Base-by-base conservation (phyloP, 2,113 vertebrate species). In the Pteropus alecto region DNA sequence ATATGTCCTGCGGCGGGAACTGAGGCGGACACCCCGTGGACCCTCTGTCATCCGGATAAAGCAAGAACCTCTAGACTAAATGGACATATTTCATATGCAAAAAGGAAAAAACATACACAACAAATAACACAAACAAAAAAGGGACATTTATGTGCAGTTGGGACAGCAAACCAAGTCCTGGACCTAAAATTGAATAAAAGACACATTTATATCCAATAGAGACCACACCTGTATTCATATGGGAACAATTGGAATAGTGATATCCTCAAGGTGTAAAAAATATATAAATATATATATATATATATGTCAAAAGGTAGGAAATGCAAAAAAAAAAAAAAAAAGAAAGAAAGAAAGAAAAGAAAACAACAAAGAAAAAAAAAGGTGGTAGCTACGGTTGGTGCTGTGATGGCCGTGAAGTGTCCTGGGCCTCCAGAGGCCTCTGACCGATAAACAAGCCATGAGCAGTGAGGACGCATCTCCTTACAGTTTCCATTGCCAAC, bases 61-160 rank as follows among this genome's bases (percentile, higher is more conserved):
- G 98, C 99, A 99, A 96, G 99, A 99, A 97, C 98, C 99, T 90
- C 98, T 99, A 98, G 99, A 99, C 98, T 99, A 98, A 99, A 98
- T 93, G 97, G 99, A 98, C 97, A 89, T 58, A 83, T 98, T 98
- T 98, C 98, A 98, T 98, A 98, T 95, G 97, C 92, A 98, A 97
- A 98, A 98, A 95, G 91, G 97, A 87, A 33, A 61, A 87, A 93
- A 90, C 56, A 60, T 35, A 84, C 77, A 58, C 67, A 82, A 65
- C 85, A 14, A 77, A 76, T 61, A 74, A 74, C 30, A 7, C 67
- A 94, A 88, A 95, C 67, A 87, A 79, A 89, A 73, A 41, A 93
- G 97, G 98, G 97, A 98, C 97, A n/a, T 98, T 97, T 94, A 95
- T 94, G 97, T 98, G 98, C 98, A 98, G 98, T 97, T 96, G 98